phyloP scores from a whole-genome alignment of 2,113 vertebrate genomes.

The Entomyzon cyanotis region DNA sequence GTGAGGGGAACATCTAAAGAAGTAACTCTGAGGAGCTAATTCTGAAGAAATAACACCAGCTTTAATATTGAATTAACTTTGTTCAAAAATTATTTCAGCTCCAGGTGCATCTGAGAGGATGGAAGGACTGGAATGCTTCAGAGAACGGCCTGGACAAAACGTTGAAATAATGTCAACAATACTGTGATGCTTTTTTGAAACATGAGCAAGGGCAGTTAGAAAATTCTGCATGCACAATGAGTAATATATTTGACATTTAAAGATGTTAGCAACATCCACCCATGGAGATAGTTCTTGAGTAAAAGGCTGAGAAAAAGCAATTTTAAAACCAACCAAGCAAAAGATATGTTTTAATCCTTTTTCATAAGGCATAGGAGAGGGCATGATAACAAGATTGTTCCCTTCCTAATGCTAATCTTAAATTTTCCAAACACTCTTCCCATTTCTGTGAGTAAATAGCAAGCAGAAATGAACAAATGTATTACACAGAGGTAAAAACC shows the following conservation, averaged over 20 bases:
- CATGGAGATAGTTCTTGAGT: neutral
- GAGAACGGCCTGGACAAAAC: neutral
- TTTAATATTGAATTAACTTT: neutral
- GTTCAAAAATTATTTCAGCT: neutral
- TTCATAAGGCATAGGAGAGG: neutral
- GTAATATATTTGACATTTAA: neutral
- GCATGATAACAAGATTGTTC: neutral
- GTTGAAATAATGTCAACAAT: neutral
- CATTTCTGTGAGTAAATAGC: neutral
- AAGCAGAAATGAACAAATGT: neutral
- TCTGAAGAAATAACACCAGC: neutral
- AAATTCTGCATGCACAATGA: neutral
- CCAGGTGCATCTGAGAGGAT: neutral
- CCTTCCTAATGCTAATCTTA: neutral
- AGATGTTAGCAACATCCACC: neutral
- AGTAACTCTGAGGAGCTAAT: neutral
- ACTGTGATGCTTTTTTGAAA: neutral
- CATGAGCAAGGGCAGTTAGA: neutral
- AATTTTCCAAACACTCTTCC: neutral
- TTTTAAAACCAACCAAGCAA: neutral
- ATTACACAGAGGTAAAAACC: neutral
- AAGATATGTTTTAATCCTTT: neutral
- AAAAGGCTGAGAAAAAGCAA: neutral
- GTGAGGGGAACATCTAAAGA: neutral
- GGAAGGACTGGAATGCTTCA: neutral